Percentiles rank a stretch among this genome's conserved stretches.
These are phyloP conservation scores for Ennomos fuscantarius DNA, from an alignment of 2,888 invertebrate genomes.

Conservation along the genomic window DNA sequence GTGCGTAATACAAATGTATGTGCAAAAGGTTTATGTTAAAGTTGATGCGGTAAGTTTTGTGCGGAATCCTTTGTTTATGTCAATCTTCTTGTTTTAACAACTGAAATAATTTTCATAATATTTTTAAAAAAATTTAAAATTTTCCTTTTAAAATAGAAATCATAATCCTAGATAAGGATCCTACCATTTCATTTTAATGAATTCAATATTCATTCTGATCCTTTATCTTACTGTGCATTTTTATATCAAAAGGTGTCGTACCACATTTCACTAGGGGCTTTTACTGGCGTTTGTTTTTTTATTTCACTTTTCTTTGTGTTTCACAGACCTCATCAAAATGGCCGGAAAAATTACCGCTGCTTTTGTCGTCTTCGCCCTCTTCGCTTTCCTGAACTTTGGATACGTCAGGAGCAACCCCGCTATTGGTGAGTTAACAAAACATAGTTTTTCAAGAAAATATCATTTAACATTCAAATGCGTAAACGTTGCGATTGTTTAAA, in stretches of 20 bases:
- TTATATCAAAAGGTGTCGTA: no score
- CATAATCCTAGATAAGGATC: no score
- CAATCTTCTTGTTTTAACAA: constrained; percentile 1
- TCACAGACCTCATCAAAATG: constrained; percentile 57
- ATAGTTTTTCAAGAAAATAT: no score
- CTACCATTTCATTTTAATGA: no score
- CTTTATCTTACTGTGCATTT: no score
- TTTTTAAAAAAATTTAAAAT: no score
- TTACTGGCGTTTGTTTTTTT: background rate
- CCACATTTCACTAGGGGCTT: background rate
- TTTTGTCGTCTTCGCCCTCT: constrained; percentile 54
- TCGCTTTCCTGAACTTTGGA: constrained; percentile 56
- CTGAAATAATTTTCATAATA: no score
- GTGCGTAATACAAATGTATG: constrained; percentile 15
- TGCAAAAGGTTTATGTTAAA: constrained; percentile 18
- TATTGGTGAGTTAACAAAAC: constrained; percentile 63
- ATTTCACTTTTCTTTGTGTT: constrained; percentile 5
- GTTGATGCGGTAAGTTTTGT: constrained; percentile 44
- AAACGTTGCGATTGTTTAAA: no score
- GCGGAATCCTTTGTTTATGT: constrained; percentile 3
- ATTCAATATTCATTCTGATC: no score
- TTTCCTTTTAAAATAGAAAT: background rate
- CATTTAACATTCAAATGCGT: no score
- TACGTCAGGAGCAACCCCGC: constrained; percentile 66
- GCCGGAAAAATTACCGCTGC: constrained; percentile 62